Base-by-base conservation (phyloP, 2,888 invertebrate species). In the Orthosia gothica region DNA sequence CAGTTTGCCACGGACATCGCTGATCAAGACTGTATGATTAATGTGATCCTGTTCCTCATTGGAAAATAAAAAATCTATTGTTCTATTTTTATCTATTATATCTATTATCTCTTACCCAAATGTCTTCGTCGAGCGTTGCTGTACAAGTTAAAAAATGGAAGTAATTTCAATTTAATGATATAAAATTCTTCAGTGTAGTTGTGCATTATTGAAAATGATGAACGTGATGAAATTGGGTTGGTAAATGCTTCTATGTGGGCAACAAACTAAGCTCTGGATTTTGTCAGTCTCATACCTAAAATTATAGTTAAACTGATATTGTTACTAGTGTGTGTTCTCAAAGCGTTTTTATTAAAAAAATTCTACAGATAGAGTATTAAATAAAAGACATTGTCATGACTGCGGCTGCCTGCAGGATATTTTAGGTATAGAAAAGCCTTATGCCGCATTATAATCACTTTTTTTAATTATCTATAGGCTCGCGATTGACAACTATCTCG, bases 41-140 rank as follows among this genome's bases (percentile, higher is more conserved):
- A 76, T 4, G 4, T 26, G 45, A 3, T 67, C 26, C 11, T 20
- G 49, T 23, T 82, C 81, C 0, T 26, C 26, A 12, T 62, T 47
- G 13, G 55, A 52, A 13, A 82, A 9, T 1, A 83, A 12, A 59
- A 82, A 80, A 49, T 82, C 83, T 0, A 82, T 80, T 32, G 81
- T 83, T 11, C 15, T 55, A n/a, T n/a, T n/a, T n/a, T n/a, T n/a
- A n/a, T n/a, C n/a, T n/a, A n/a, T n/a, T n/a, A n/a, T n/a, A n/a
- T n/a, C n/a, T n/a, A 3, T 80, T 59, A 54, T 82, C 70, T 47
- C 75, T 65, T 26, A 64, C 65, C 81, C 81, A 82, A 20, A 83
- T 80, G 11, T 83, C 81, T 62, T 83, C 65, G 0, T 18, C 57
- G 1, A 15, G 20, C 20, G 0, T 20, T 45, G 15, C 74, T 74